Evolutionary conservation across 1,140 invertebrate genomes (phyloP).

Genomic region (Teleopsis dalmanni): DNA sequence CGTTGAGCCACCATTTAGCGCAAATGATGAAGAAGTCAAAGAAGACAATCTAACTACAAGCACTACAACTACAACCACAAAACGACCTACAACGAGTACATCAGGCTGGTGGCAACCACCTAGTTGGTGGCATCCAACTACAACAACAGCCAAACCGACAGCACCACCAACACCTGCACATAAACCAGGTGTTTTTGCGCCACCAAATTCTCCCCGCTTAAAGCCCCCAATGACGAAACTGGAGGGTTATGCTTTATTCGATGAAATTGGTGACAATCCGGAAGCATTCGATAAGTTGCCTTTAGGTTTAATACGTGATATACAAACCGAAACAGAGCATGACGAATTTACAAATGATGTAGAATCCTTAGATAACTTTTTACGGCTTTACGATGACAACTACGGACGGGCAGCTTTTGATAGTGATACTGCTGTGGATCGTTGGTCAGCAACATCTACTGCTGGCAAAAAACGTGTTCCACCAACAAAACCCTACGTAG

Average conservation of each 20-base stretch:
- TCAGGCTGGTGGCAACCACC: conserved; percentile 34
- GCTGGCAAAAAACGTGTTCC: conserved; percentile 41
- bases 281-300: conserved; percentile 32
- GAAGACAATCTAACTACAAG: conserved; percentile 12
- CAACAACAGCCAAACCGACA: conserved; percentile 19
- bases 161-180: conserved; percentile 22
- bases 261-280: conserved; percentile 26
- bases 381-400: conserved; percentile 41
- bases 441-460: conserved; percentile 35
- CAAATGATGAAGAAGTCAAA: conserved; percentile 11
- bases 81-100: neutral
- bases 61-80: conserved; percentile 20
- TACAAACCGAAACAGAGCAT: conserved; percentile 27
- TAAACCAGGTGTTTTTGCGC: conserved; percentile 28
- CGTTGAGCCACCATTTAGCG: conserved; percentile 31
- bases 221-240: conserved; percentile 6
- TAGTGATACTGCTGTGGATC: conserved; percentile 34
- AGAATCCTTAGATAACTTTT: conserved; percentile 40
- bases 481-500: conserved; percentile 41
- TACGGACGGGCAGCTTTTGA: conserved; percentile 36
- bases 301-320: conserved; percentile 33
- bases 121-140: conserved; percentile 14
- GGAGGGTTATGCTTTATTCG: conserved; percentile 30
- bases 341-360: conserved; percentile 39
- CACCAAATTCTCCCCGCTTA: neutral